These are phyloP conservation scores for Anodontia alba DNA, from an alignment of 2,888 invertebrate species.

Conservation along the genomic window DNA sequence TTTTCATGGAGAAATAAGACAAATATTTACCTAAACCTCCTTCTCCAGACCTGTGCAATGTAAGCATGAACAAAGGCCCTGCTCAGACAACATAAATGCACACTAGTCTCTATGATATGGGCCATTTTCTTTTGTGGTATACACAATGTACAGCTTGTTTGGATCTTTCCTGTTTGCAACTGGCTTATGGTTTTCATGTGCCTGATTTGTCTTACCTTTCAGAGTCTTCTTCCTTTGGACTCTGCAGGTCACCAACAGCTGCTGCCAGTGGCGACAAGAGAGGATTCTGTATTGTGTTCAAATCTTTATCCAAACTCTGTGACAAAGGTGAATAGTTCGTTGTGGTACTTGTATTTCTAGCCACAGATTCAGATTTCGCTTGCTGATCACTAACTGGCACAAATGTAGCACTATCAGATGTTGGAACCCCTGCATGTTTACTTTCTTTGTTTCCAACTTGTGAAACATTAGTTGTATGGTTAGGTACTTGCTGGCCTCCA, in stretches of 20 bases:
- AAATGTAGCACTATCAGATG: conserved; percentile 21
- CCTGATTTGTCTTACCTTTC: conserved; percentile 35
- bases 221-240: conserved; percentile 55
- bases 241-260: conserved; percentile 53
- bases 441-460: conserved; percentile 45
- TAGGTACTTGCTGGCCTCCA: conserved; percentile 51
- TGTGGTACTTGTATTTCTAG: neutral
- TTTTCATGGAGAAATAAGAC: too few relatives aligned
- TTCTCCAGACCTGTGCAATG: too few relatives aligned
- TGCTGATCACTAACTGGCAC: conserved; percentile 22
- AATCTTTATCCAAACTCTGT: conserved; percentile 50
- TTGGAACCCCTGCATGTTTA: conserved; percentile 14
- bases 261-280: conserved; percentile 55
- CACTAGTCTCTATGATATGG: too few relatives aligned
- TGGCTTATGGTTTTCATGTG: too few relatives aligned
- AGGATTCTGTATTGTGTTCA: conserved; percentile 57
- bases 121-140: too few relatives aligned
- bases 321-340: conserved; percentile 20
- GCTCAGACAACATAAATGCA: too few relatives aligned
- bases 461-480: conserved; percentile 31
- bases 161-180: too few relatives aligned
- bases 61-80: too few relatives aligned
- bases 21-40: too few relatives aligned
- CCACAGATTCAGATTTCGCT: neutral
- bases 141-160: too few relatives aligned